Conservation (phyloP, 23 tunicate genomes). For the Trididemnum clinides region DNA sequence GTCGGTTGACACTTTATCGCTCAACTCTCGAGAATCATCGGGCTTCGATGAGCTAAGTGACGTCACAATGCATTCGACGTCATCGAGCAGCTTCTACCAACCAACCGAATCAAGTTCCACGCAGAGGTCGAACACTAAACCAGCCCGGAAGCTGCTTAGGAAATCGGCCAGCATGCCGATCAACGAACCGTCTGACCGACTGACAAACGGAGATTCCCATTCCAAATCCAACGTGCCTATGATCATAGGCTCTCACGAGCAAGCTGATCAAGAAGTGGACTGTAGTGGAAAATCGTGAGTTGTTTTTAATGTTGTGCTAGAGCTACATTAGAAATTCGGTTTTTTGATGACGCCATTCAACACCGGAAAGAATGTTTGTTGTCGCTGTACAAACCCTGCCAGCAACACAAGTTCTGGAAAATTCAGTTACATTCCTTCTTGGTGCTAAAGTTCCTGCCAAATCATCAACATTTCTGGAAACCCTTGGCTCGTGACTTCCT, state of each 20-base stretch:
- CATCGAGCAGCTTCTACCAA: neutral
- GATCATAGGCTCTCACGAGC: conserved; percentile 67
- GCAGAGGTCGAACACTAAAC: conserved; percentile 18
- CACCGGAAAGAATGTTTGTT: no score
- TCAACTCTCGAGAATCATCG: neutral
- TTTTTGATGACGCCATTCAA: no score
- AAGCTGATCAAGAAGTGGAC: conserved; percentile 22
- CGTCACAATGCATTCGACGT: neutral
- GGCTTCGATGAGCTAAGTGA: conserved; percentile 11
- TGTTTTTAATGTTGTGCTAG: neutral
- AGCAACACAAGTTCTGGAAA: no score
- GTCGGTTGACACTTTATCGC: neutral
- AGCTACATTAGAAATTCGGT: no score
- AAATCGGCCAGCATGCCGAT: conserved; percentile 70
- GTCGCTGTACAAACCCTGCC: no score
- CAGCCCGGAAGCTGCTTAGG: conserved; percentile 64
- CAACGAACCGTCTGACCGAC: conserved; percentile 12
- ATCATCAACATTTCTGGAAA: no score
- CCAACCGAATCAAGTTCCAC: neutral
- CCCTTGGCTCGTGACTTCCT: no score
- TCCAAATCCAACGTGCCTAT: conserved; percentile 38
- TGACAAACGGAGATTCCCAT: neutral
- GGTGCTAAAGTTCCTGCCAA: no score
- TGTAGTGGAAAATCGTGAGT: conserved; percentile 80
- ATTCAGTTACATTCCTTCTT: no score